phyloP scores from a whole-genome alignment of 1,140 invertebrate species.

The Elymnias hypermnestra region DNA sequence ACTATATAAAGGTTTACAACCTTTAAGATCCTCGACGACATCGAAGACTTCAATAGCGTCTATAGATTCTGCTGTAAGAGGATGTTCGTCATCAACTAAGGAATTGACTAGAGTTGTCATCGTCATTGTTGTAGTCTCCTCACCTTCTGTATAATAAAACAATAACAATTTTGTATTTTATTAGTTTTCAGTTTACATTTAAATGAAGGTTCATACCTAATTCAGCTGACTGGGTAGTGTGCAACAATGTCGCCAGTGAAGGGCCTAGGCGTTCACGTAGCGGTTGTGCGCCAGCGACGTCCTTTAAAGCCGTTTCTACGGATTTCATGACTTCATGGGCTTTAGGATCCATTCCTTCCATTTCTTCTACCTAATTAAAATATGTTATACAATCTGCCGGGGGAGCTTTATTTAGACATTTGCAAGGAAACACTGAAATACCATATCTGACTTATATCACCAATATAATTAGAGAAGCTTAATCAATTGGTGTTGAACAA shows the following conservation, averaged over 20 bases:
- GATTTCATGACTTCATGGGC: slow-evolving; percentile 36
- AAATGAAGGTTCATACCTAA: too few species aligned
- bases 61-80: slow-evolving; percentile 38
- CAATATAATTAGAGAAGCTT: too few species aligned
- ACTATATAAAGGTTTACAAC: slow-evolving; percentile 17
- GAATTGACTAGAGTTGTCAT: slow-evolving; percentile 57
- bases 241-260: slow-evolving; percentile 43
- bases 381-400: too few species aligned
- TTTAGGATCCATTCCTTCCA: slow-evolving; percentile 39
- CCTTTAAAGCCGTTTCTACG: slow-evolving; percentile 43
- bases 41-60: slow-evolving; percentile 32
- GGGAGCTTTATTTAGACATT: too few species aligned
- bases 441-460: too few species aligned
- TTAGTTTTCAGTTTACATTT: too few species aligned
- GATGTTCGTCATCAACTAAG: slow-evolving; percentile 37
- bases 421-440: too few species aligned
- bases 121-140: slow-evolving; percentile 33
- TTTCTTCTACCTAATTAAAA: slow-evolving; percentile 38
- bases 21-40: slow-evolving; percentile 55
- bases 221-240: slow-evolving; percentile 29
- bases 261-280: slow-evolving; percentile 44
- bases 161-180: too few species aligned
- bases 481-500: too few species aligned
- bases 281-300: slow-evolving; percentile 29
- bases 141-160: slow-evolving; percentile 34